Evolutionary conservation across 1,140 invertebrate genomes (phyloP), one percentile per base, ranked within the genome.

Genomic region (Conus ventricosus): DNA sequence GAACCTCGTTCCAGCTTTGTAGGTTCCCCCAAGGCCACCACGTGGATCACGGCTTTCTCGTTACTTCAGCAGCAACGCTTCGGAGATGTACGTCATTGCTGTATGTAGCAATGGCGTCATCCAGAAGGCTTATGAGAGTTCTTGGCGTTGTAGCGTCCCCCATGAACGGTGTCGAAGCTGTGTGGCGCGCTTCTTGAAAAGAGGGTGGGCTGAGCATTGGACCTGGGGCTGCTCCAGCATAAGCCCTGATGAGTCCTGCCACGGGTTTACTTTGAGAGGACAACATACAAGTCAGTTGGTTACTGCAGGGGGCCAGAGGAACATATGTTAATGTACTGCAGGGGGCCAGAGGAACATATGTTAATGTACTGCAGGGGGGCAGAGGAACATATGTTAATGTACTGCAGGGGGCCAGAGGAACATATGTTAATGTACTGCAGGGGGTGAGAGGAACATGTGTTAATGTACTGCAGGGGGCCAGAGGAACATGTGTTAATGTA

Each of bases 71-170:
- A 83, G 39, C 57, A 76, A 25, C 1, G 82, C 81, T 51, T 88
- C 87, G 25, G 53, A 88, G 39, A 39, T 39, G 39, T n/a, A 39
- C 39, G 39, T 39, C 39, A 39, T 39, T 39, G 39, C 39, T 39
- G 39, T 39, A n/a, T n/a, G n/a, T 78, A 83, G 80, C 81, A 84
- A 87, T 57, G 10, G 54, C 85, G 87, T 88, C 81, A 57, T 90
- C 88, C 4, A 91, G 54, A 92, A 91, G 7, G 90, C 57, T 39
- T 39, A 91, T 81, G 23, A 88, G 8, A 91, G 78, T 6, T 89
- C 23, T 71, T 86, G 3, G 90, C 90, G 8, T 75, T 88, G 15
- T 53, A 20, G 20, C 90, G 78, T 20, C 91, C 91, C 20, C 90
- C 88, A 71, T 90, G 78, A 57, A 86, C 80, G 25, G 84, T 5